Evolutionary conservation across 2,888 invertebrate genomes (phyloP), one percentile per base, ranked within the genome.

Genomic region (Amorpha juglandis): DNA sequence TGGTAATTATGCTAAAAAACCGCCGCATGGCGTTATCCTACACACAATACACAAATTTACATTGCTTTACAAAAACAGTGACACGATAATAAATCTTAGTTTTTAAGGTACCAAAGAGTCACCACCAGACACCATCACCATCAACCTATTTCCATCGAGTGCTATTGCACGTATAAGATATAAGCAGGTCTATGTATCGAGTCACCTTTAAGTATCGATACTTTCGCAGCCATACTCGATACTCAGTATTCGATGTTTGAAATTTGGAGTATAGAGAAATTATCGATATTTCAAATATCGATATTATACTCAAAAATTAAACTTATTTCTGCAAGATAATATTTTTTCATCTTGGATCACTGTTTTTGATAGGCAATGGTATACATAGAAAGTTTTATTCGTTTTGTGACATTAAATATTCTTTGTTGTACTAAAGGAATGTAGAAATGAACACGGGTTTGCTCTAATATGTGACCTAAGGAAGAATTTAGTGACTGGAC

Each of bases 401-500:
- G 6, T 12, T 66, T 68, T 68, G 64, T 68, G 66, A 68, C 63
- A 50, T 19, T 16, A 63, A 63, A 63, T 50, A 63, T 35, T 63
- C 38, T 58, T 58, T 42, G 58, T 42, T 11, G 48, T 50, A 62
- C 42, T 62, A 50, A 35, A 35, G 63, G 63, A 63, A 63, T 63
- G 63, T 50, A 63, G 48, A 48, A 50, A 50, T 63, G 35, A 63
- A 63, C 63, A 50, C 50, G 50, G 38, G 38, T 16, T 58, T 55
- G 55, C 8, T n/a, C 38, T 58, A 58, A 38, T 38, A 19, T 38
- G 38, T 38, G 55, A 58, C 55, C 55, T 58, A 58, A 58, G 16
- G 55, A 6, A 58, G 16, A 16, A n/a, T n/a, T 16, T 16, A 35
- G 55, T 58, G 38, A 58, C 55, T 58, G 55, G 55, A 58, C 55